These are phyloP conservation scores for Eurypyga helias DNA, from an alignment of 2,113 vertebrate species.

Conservation along the genomic window DNA sequence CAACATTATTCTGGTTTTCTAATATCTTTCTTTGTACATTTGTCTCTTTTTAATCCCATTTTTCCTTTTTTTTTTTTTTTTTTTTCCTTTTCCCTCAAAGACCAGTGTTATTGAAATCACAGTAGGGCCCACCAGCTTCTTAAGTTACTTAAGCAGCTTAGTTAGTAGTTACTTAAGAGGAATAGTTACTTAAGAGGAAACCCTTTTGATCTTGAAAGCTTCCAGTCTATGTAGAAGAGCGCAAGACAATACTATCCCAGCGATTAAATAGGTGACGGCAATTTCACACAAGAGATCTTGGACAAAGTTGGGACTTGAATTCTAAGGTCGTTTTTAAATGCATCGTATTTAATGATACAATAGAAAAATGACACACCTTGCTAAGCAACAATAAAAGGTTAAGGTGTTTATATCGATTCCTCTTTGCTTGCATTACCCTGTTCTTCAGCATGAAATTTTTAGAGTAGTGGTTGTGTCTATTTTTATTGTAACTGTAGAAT, in stretches of 20 bases:
- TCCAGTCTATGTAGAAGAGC: neutral
- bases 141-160: too few species aligned
- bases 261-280: neutral
- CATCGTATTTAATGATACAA: neutral
- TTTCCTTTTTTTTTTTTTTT: neutral
- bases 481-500: neutral
- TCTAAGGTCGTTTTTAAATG: neutral
- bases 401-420: neutral
- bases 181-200: neutral
- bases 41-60: neutral
- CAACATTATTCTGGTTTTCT: neutral
- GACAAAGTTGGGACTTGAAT: neutral
- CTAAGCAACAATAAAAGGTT: neutral
- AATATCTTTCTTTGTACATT: neutral
- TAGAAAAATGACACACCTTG: neutral
- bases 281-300: neutral
- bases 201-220: neutral
- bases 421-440: neutral
- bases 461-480: neutral
- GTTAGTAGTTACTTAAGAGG: neutral
- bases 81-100: neutral
- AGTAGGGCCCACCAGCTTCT: neutral
- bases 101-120: neutral
- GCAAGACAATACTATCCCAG: neutral
- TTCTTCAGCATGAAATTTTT: neutral